These are phyloP conservation scores for Chitala chitala DNA, from an alignment of 2,113 vertebrate genomes.

Conservation along the genomic window DNA sequence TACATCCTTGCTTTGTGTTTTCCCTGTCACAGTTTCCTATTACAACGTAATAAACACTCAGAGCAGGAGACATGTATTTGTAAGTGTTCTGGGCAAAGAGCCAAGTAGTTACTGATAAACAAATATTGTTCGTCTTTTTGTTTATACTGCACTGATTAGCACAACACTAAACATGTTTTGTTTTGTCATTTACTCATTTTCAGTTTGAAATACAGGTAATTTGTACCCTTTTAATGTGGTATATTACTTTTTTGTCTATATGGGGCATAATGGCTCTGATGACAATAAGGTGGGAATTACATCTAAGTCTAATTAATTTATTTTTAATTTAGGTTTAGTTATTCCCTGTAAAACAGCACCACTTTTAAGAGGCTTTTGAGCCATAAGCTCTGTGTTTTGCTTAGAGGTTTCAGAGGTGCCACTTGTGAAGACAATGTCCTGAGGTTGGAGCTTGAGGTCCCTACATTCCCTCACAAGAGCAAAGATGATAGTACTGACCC, in stretches of 20 bases:
- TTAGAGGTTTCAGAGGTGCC: background rate
- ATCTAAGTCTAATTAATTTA: background rate
- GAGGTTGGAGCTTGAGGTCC: background rate
- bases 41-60: background rate
- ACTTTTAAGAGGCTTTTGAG: background rate
- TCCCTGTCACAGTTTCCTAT: background rate
- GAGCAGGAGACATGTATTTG: background rate
- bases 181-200: background rate
- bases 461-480: background rate
- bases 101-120: conserved; percentile 9
- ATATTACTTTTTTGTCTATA: no score
- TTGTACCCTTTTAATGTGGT: no score
- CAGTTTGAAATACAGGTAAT: background rate
- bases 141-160: background rate
- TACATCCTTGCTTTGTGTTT: background rate
- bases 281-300: no score
- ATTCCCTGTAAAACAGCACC: background rate
- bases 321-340: background rate
- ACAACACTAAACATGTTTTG: background rate
- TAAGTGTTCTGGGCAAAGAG: background rate
- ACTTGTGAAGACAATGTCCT: background rate
- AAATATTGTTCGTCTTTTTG: background rate
- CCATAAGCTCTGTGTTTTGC: background rate
- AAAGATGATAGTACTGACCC: background rate
- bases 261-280: no score